A percentile compares a stretch with the other conserved stretches of the same genome.
phyloP scores from a whole-genome alignment of 2,888 invertebrate genomes.

The Ischnura elegans region DNA sequence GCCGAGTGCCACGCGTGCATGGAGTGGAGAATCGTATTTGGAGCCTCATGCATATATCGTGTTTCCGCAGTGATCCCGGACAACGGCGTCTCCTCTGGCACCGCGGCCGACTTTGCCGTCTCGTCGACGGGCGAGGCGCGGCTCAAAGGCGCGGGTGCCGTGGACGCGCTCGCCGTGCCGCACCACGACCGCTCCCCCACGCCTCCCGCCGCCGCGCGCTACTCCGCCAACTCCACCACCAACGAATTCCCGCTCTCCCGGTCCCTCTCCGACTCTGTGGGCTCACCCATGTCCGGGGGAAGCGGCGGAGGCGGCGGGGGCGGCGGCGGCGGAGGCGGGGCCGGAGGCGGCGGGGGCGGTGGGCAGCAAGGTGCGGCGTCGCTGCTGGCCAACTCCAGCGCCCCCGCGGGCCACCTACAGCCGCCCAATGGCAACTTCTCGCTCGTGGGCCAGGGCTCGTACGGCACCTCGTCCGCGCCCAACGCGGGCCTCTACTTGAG shows the following conservation, averaged over 20 bases:
- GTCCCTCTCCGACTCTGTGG: conserved; percentile 62
- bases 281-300: conserved; percentile 51
- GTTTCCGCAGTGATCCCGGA: conserved; percentile 86
- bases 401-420: conserved; percentile 81
- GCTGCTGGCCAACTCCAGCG: conserved; percentile 79
- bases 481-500: conserved; percentile 77
- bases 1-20: background rate
- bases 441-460: conserved; percentile 80
- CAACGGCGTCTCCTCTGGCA: conserved; percentile 81
- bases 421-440: conserved; percentile 82
- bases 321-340: background rate
- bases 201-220: conserved; percentile 50
- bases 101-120: conserved; percentile 65
- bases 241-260: conserved; percentile 68
- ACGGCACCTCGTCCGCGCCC: conserved; percentile 77
- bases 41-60: conserved; percentile 60
- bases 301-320: conserved; percentile 24
- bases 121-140: conserved; percentile 60
- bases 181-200: conserved; percentile 60
- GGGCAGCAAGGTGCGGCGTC: conserved; percentile 39
- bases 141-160: conserved; percentile 45
- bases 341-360: conserved; percentile 1
- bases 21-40: background rate
- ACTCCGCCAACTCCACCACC: conserved; percentile 48
- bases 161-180: conserved; percentile 22